Percentiles rank a stretch among this genome's conserved stretches.
phyloP scores from a whole-genome alignment of 1,140 invertebrate genomes.

The Cardiocondyla obscurior region DNA sequence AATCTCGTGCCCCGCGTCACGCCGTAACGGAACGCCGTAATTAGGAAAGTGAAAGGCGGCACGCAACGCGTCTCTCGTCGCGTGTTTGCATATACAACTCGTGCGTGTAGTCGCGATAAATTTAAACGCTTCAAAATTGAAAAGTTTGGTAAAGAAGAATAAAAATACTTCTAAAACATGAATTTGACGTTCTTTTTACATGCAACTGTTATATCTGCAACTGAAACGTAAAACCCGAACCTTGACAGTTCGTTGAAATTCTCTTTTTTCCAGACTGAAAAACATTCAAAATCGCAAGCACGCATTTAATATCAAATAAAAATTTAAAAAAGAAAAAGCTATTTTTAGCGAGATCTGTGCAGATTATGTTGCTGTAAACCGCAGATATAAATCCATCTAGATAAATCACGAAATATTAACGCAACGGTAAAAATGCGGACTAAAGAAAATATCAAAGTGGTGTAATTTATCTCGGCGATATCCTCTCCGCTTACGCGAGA shows the following conservation, averaged over 20 bases:
- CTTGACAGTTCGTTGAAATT: not conserved
- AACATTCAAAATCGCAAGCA: not conserved
- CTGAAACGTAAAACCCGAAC: not conserved
- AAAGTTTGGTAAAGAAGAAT: slow-evolving; percentile 8
- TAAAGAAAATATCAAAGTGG: not conserved
- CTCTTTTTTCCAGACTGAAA: not conserved
- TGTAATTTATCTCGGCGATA: not conserved
- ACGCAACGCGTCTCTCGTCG: slow-evolving; percentile 21
- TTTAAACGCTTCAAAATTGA: slow-evolving; percentile 33
- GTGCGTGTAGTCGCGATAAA: not conserved
- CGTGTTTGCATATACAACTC: slow-evolving; percentile 20
- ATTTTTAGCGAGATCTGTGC: not conserved
- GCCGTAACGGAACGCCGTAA: not conserved
- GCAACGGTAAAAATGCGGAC: not conserved
- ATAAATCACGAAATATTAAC: not conserved
- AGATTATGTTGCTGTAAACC: not conserved
- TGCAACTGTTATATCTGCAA: not conserved
- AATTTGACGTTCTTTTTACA: too few species aligned
- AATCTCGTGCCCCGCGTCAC: not conserved
- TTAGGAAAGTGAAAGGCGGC: slow-evolving; percentile 39
- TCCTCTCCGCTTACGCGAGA: not conserved
- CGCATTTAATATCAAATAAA: not conserved
- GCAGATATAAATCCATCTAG: too few species aligned
- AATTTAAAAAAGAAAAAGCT: not conserved
- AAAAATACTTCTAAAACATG: not conserved